These are phyloP conservation scores for Aradus depressus DNA, from an alignment of 2,888 invertebrate genomes.

Conservation along the genomic window DNA sequence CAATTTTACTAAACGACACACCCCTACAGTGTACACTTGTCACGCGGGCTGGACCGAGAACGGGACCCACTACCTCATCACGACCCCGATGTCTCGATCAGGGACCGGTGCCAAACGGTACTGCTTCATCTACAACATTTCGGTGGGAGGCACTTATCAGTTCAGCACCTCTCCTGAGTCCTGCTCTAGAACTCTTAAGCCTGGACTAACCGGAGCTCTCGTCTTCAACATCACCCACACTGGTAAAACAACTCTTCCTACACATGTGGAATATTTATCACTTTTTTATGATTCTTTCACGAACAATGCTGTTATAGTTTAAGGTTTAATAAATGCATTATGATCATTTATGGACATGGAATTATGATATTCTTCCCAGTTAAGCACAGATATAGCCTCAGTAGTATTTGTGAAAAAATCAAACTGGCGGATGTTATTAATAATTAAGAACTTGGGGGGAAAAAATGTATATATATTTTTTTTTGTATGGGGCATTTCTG, in stretches of 20 bases:
- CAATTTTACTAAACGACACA: too few species aligned
- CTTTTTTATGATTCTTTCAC: too few species aligned
- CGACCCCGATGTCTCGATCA: slow-evolving; percentile 57
- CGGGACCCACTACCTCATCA: slow-evolving; percentile 74
- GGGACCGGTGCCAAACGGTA: slow-evolving; percentile 55
- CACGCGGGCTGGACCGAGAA: slow-evolving; percentile 84
- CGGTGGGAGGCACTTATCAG: slow-evolving; percentile 38
- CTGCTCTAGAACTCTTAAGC: slow-evolving; percentile 47
- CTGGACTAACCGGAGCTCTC: slow-evolving; percentile 44
- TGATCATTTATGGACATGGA: too few species aligned
- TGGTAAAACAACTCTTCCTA: slow-evolving; percentile 39
- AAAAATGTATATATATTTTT: too few species aligned
- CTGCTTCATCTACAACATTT: slow-evolving; percentile 59
- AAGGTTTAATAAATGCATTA: too few species aligned
- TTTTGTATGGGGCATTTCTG: too few species aligned
- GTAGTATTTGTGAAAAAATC: too few species aligned
- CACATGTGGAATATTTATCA: not conserved
- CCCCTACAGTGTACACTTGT: slow-evolving; percentile 66
- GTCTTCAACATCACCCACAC: slow-evolving; percentile 59
- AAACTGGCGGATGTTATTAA: too few species aligned
- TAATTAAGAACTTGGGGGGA: too few species aligned
- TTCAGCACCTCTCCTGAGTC: slow-evolving; percentile 52
- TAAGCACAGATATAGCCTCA: too few species aligned
- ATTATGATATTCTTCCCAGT: too few species aligned
- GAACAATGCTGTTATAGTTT: too few species aligned